Evolutionary conservation across 2,888 invertebrate genomes (phyloP), one percentile per base, ranked within the genome.

Genomic region (Therioaphis trifolii): DNA sequence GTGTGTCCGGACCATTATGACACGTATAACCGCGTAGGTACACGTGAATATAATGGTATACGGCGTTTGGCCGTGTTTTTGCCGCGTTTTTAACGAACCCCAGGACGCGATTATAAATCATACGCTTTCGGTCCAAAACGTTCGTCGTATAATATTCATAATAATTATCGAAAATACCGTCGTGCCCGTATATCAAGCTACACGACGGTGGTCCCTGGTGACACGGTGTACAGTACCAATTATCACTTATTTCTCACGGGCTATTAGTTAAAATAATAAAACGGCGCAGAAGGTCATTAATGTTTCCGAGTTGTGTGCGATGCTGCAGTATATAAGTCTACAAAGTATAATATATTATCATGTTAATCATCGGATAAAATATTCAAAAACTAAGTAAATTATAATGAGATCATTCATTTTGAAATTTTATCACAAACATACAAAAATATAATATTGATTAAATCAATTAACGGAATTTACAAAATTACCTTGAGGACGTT

Each of bases 131-230:
- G 52, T 72, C 4, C 14, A 15, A 40, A 55, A 74, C 40, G 21
- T 29, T 29, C 29, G 24, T 14, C 27, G n/a, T n/a, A n/a, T n/a
- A 58, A 29, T 75, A 66, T n/a, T 29, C 9, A 15, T 1, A 40
- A 75, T 75, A 75, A 75, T 75, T 75, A 75, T 75, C 75, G 58
- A 75, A 43, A 74, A 74, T 74, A 58, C 55, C 35, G 21, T 58
- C 0, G 24, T 24, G 40, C 27, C 14, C n/a, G 52, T 55, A 21
- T n/a, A 21, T 5, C 21, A 55, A 27, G n/a, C n/a, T n/a, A n/a
- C n/a, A n/a, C n/a, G n/a, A n/a, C n/a, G n/a, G n/a, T 55, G 35
- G 55, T 74, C 55, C 35, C 40, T 11, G 35, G 12, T 1, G 35
- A 35, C 24, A 55, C 21, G 15, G 74, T 15, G 15, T 21, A 7